Percentiles rank a stretch among this genome's conserved stretches.
These are phyloP conservation scores for Helicoverpa assulta DNA, from an alignment of 2,888 invertebrate genomes.

Conservation along the genomic window DNA sequence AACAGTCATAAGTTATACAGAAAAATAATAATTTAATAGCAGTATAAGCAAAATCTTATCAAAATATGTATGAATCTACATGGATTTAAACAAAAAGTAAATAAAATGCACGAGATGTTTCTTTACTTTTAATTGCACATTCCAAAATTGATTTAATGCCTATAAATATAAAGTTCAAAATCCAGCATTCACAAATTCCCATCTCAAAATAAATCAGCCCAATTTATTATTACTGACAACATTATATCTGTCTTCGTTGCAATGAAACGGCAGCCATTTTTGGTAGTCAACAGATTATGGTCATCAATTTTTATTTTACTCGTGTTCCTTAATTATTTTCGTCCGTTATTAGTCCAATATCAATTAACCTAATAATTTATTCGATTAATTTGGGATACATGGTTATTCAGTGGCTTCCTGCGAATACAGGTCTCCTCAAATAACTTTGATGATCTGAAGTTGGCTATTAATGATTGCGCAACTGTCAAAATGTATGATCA, in stretches of 20 bases:
- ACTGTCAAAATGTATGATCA: not conserved
- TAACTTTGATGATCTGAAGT: too few species aligned
- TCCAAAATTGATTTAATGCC: slow-evolving; percentile 5
- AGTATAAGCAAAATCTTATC: not conserved
- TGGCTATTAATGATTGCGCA: too few species aligned
- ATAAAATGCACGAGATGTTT: slow-evolving; percentile 19
- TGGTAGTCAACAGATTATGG: slow-evolving; percentile 50
- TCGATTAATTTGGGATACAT: slow-evolving; percentile 37
- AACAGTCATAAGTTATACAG: not conserved
- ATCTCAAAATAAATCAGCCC: slow-evolving; percentile 49
- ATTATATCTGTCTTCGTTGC: slow-evolving; percentile 59
- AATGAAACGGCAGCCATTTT: slow-evolving; percentile 56
- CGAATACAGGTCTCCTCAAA: too few species aligned
- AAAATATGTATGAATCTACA: slow-evolving; percentile 5
- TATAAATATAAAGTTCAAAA: slow-evolving; percentile 10
- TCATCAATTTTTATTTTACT: slow-evolving; percentile 47
- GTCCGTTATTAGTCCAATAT: slow-evolving; percentile 56
- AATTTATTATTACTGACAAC: slow-evolving; percentile 60
- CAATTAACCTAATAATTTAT: slow-evolving; percentile 58
- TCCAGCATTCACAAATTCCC: not conserved
- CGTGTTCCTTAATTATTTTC: slow-evolving; percentile 45
- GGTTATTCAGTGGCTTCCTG: slow-evolving; percentile 36
- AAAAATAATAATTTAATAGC: not conserved
- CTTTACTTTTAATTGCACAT: slow-evolving; percentile 33
- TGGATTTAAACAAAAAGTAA: slow-evolving; percentile 25